A percentile compares a stretch with the other conserved stretches of the same genome.
phyloP scores from a whole-genome alignment of 2,797 vertebrate species.

The Semotilus atromaculatus region DNA sequence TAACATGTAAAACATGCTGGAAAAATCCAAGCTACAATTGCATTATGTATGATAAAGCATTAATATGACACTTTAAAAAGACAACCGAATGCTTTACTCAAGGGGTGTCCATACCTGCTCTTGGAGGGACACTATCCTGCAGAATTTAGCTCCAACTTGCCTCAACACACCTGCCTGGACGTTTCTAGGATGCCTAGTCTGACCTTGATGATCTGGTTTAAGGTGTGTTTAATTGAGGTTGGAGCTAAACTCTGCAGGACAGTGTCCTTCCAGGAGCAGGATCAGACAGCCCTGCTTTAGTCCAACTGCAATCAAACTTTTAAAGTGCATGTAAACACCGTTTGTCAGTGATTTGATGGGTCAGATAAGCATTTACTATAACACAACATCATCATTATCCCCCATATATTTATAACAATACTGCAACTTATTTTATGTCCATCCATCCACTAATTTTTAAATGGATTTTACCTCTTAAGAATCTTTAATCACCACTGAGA shows the following conservation, averaged over 20 bases:
- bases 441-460: not conserved
- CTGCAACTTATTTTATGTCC: conserved; percentile 9
- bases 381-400: not conserved
- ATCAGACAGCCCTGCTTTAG: not conserved
- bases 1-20: not conserved
- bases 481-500: conserved; percentile 23
- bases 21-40: not conserved
- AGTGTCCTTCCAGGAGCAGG: not conserved
- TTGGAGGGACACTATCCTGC: not conserved
- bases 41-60: not conserved
- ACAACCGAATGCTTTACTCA: not conserved
- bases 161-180: not conserved
- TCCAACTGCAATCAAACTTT: conserved; percentile 2
- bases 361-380: conserved; percentile 16
- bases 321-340: not conserved
- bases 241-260: not conserved
- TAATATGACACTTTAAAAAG: not conserved
- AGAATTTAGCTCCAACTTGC: not conserved
- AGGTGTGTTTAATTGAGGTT: not conserved
- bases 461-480: not conserved
- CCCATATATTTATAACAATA: not conserved
- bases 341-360: not conserved
- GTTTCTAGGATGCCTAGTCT: not conserved
- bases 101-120: not conserved
- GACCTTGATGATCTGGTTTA: not conserved